phyloP scores from a whole-genome alignment of 2,888 invertebrate genomes.

The Watsonalla binaria region DNA sequence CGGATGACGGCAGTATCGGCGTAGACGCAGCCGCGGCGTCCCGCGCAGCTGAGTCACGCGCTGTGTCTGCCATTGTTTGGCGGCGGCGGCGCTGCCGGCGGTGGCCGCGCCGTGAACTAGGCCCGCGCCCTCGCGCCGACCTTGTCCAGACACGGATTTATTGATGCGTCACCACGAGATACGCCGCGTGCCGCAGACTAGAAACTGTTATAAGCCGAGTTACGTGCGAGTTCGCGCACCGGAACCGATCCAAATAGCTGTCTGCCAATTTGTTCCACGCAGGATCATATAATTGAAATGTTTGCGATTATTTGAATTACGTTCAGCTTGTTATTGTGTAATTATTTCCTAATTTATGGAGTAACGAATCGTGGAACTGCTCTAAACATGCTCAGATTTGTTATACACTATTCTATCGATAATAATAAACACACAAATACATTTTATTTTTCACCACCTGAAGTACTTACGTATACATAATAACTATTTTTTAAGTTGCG shows the following conservation, averaged over 20 bases:
- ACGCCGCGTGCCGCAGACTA: constrained; percentile 24
- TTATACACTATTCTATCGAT: no score
- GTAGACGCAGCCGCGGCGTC: constrained; percentile 8
- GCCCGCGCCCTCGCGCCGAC: constrained; percentile 70
- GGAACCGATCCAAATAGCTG: constrained; percentile 31
- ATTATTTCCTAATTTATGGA: neutral
- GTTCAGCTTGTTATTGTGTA: constrained; percentile 7
- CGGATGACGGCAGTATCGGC: constrained; percentile 15
- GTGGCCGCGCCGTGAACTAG: constrained; percentile 45
- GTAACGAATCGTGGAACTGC: neutral
- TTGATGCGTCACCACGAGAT: constrained; percentile 66
- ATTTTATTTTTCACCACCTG: no score
- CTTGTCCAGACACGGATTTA: constrained; percentile 74
- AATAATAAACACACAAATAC: no score
- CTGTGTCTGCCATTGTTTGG: constrained; percentile 55
- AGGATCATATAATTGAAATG: constrained; percentile 13
- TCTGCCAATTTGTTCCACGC: constrained; percentile 23
- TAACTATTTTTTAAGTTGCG: no score
- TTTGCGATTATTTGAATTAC: constrained; percentile 19
- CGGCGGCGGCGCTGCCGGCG: constrained; percentile 29
- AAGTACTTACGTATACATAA: no score
- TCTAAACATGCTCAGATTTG: neutral
- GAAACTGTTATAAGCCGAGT: constrained; percentile 23
- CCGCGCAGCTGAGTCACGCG: constrained; percentile 53
- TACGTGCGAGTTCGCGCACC: constrained; percentile 31